These are phyloP conservation scores for Papilio polyxenes DNA, from an alignment of 1,140 invertebrate genomes.

Conservation along the genomic window DNA sequence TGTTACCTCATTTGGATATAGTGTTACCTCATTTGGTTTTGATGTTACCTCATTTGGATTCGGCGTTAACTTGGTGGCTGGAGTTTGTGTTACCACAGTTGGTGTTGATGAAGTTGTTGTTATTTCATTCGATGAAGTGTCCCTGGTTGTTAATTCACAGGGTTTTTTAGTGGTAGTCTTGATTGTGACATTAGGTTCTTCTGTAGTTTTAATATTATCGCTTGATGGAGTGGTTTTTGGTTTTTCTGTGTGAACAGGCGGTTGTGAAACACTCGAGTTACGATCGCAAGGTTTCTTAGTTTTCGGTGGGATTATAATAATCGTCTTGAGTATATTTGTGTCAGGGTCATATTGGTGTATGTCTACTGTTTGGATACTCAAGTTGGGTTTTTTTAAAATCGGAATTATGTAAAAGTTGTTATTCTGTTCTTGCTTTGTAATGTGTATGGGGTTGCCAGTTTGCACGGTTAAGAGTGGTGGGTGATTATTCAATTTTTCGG, in stretches of 20 bases:
- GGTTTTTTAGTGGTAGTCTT: conserved; percentile 1
- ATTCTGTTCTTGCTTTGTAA: neutral
- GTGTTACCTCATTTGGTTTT: neutral
- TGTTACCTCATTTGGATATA: neutral
- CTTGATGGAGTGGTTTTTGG: neutral
- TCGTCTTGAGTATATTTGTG: conserved; percentile 2
- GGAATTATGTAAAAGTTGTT: conserved; percentile 1
- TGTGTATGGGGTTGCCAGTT: neutral
- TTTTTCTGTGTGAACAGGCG: neutral
- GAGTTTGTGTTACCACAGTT: neutral
- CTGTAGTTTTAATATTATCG: neutral
- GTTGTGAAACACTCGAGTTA: neutral
- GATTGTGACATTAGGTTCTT: neutral
- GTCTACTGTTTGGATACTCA: neutral
- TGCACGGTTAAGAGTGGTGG: neutral
- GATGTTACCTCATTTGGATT: neutral
- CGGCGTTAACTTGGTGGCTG: neutral
- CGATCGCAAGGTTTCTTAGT: neutral
- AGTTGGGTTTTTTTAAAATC: neutral
- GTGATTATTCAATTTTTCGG: neutral
- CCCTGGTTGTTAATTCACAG: neutral
- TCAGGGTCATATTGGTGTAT: neutral
- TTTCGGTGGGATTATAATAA: conserved; percentile 15
- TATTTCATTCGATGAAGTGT: neutral
- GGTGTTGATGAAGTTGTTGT: neutral